phyloP scores from a whole-genome alignment of 2,888 invertebrate genomes.

The Malthinus flaveolus region DNA sequence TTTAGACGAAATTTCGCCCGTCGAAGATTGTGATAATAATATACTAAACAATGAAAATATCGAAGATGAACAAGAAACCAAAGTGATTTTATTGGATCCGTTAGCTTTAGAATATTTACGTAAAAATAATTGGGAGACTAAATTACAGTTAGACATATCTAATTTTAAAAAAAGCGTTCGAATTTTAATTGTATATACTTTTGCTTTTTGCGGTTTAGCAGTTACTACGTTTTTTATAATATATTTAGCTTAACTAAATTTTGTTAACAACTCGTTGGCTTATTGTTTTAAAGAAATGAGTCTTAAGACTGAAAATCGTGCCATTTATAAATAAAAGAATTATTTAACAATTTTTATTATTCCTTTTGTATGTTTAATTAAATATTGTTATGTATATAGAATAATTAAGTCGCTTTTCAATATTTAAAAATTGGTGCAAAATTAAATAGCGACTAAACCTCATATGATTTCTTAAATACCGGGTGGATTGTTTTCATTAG shows the following conservation, averaged over 20 bases:
- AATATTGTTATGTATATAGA: too few relatives aligned
- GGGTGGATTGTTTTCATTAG: too few relatives aligned
- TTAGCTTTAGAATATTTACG: slow-evolving; percentile 57
- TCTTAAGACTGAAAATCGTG: too few relatives aligned
- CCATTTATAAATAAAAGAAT: too few relatives aligned
- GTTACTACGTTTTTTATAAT: slow-evolving; percentile 60
- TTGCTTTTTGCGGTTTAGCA: slow-evolving; percentile 58
- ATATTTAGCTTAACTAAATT: slow-evolving; percentile 53
- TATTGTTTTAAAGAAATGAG: too few relatives aligned
- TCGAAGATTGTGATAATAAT: slow-evolving; percentile 38
- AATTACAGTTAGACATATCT: slow-evolving; percentile 43
- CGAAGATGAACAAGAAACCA: slow-evolving; percentile 33
- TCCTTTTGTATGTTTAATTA: too few relatives aligned
- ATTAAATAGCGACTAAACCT: too few relatives aligned
- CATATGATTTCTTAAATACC: too few relatives aligned
- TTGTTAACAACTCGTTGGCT: background rate
- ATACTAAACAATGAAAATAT: slow-evolving; percentile 1
- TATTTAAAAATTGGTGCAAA: too few relatives aligned
- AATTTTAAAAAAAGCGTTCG: slow-evolving; percentile 58
- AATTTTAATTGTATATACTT: slow-evolving; percentile 61
- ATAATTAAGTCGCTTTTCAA: too few relatives aligned
- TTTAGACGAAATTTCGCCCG: slow-evolving; percentile 50
- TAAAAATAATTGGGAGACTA: slow-evolving; percentile 39
- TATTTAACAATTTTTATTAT: too few relatives aligned
- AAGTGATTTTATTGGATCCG: slow-evolving; percentile 57